These are phyloP conservation scores for Pseudopodoces humilis DNA, from an alignment of 2,113 vertebrate species.

Conservation along the genomic window DNA sequence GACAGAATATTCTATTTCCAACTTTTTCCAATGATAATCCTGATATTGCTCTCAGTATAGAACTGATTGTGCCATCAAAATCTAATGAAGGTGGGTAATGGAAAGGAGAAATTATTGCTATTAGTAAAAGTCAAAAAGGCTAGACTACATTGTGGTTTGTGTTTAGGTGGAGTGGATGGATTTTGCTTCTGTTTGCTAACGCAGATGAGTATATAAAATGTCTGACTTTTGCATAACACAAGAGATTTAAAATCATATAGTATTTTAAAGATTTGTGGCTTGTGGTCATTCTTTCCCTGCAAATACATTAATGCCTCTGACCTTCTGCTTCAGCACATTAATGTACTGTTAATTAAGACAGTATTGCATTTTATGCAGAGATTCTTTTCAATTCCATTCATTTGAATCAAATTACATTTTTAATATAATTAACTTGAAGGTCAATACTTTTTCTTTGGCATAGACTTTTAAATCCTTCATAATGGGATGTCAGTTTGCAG, in stretches of 20 bases:
- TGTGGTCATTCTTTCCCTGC: constrained; percentile 39
- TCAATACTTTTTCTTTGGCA: constrained; percentile 43
- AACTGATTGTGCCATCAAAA: neutral
- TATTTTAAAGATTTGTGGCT: constrained; percentile 48
- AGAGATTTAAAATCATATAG: neutral
- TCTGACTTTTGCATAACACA: neutral
- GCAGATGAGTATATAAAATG: neutral
- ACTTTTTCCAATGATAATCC: neutral
- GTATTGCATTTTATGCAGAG: constrained; percentile 44
- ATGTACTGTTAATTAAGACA: constrained; percentile 70
- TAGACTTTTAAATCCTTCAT: constrained; percentile 38
- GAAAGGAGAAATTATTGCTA: neutral
- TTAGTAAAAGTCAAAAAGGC: neutral
- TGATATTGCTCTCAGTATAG: neutral
- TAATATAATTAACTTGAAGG: constrained; percentile 63
- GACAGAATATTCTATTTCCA: neutral
- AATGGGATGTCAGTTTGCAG: constrained; percentile 15
- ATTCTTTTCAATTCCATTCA: constrained; percentile 42
- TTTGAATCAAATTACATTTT: constrained; percentile 64
- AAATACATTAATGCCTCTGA: constrained; percentile 59
- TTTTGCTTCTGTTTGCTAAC: neutral
- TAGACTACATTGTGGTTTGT: neutral
- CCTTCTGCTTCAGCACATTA: constrained; percentile 65
- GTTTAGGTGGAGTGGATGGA: neutral
- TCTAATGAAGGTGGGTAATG: rapidly evolving